Evolutionary conservation across 2,113 vertebrate species (phyloP).

Genomic region (Elephas maximus): DNA sequence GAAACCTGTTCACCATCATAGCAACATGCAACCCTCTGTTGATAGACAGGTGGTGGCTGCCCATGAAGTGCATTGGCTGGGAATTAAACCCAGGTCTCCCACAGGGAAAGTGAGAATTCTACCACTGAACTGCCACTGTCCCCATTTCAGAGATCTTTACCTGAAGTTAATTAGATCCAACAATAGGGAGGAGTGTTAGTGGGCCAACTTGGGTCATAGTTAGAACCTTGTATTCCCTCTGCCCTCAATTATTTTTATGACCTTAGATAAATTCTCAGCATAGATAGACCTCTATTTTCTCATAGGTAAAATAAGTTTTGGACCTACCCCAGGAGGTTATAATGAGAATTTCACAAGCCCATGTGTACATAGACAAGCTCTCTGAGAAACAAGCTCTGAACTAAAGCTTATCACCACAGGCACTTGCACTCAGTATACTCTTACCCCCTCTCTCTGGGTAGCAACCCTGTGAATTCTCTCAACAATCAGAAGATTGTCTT

Average conservation of each 20-base stretch:
- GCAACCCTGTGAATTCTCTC: neutral
- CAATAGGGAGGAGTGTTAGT: neutral
- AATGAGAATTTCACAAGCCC: neutral
- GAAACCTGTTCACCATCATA: neutral
- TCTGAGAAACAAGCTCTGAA: conserved; percentile 9
- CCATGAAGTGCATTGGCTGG: neutral
- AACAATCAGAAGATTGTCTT: neutral
- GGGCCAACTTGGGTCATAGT: neutral
- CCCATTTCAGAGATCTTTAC: neutral
- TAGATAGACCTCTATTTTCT: neutral
- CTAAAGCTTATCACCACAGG: neutral
- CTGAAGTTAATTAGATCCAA: neutral
- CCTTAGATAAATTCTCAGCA: neutral
- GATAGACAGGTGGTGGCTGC: neutral
- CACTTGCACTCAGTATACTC: neutral
- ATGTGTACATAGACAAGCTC: neutral
- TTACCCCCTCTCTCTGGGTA: neutral
- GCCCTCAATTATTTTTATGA: neutral
- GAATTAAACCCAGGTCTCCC: neutral
- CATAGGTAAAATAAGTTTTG: neutral
- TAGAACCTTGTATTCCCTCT: neutral
- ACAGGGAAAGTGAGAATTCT: neutral
- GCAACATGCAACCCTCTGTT: neutral
- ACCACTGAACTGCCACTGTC: neutral
- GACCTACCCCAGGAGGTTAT: neutral